Evolutionary conservation across 2,888 invertebrate genomes (phyloP).

Genomic region (Andrena minutula): DNA sequence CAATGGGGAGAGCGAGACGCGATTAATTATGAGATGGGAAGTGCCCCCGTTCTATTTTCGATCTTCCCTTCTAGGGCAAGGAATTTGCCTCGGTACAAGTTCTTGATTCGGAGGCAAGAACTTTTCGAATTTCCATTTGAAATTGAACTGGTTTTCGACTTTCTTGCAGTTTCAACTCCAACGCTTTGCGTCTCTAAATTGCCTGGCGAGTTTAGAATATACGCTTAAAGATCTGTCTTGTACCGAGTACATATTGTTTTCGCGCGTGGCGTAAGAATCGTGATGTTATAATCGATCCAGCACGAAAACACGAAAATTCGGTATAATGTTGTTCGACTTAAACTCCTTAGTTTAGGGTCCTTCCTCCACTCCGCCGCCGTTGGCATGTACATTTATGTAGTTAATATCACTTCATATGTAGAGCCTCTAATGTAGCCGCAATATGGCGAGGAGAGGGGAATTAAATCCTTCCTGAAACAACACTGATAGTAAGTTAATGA

Average conservation of each 20-base stretch:
- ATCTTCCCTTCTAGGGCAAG: not conserved
- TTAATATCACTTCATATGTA: not conserved
- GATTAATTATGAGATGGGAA: slow-evolving; percentile 10
- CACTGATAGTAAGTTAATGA: not conserved
- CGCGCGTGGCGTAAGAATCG: not conserved
- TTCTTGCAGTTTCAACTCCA: not conserved
- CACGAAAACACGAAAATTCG: slow-evolving; percentile 13
- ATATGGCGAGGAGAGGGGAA: not conserved
- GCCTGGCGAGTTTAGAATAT: not conserved
- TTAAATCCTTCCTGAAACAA: not conserved
- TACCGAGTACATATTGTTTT: not conserved
- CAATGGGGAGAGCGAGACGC: slow-evolving; percentile 22
- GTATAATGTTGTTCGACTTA: not conserved
- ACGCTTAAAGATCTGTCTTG: not conserved
- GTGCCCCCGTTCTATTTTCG: not conserved
- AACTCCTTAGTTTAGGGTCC: not conserved
- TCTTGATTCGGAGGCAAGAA: not conserved
- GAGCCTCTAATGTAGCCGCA: not conserved
- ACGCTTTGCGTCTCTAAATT: not conserved
- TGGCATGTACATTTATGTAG: not conserved
- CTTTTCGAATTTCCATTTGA: not conserved
- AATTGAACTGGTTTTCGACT: not conserved
- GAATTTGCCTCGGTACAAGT: not conserved
- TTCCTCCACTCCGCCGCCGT: not conserved
- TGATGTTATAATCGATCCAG: slow-evolving; percentile 2